Evolutionary conservation across 2,113 vertebrate species (phyloP).

Genomic region (Triplophysa siluroides): DNA sequence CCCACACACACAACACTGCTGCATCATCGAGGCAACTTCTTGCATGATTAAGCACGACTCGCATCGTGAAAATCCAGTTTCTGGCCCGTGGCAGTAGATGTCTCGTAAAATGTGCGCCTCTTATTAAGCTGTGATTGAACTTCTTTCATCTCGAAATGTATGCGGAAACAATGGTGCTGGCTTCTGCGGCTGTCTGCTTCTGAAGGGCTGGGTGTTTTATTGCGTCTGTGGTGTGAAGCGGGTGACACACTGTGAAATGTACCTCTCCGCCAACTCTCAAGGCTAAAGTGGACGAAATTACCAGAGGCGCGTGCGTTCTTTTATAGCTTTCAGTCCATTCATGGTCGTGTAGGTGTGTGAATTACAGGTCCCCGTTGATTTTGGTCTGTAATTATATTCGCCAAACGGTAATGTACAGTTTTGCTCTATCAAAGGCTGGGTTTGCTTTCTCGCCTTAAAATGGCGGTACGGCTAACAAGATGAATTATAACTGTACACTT

Average conservation of each 20-base stretch:
- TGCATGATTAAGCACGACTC: neutral
- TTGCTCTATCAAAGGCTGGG: neutral
- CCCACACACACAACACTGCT: too few species aligned
- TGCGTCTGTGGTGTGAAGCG: conserved; percentile 14
- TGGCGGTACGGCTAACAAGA: neutral
- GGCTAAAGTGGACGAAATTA: conserved; percentile 10
- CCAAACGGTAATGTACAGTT: neutral
- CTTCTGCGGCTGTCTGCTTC: neutral
- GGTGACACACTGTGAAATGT: conserved; percentile 11
- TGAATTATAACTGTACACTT: neutral
- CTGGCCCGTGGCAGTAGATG: neutral
- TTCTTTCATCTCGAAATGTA: neutral
- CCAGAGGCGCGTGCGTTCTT: neutral
- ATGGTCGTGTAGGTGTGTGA: conserved; percentile 1
- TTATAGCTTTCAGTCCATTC: neutral
- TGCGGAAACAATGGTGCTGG: neutral
- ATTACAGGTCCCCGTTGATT: conserved; percentile 1
- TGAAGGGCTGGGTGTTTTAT: neutral
- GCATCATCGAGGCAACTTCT: neutral
- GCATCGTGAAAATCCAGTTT: neutral
- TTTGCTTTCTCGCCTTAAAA: neutral
- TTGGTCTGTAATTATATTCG: conserved; percentile 1
- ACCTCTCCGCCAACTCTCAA: conserved; percentile 11
- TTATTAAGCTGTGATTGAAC: neutral
- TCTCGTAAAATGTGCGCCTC: neutral